Base-by-base conservation (phyloP, 2,113 vertebrate genomes). In the Macquaria ambigua region DNA sequence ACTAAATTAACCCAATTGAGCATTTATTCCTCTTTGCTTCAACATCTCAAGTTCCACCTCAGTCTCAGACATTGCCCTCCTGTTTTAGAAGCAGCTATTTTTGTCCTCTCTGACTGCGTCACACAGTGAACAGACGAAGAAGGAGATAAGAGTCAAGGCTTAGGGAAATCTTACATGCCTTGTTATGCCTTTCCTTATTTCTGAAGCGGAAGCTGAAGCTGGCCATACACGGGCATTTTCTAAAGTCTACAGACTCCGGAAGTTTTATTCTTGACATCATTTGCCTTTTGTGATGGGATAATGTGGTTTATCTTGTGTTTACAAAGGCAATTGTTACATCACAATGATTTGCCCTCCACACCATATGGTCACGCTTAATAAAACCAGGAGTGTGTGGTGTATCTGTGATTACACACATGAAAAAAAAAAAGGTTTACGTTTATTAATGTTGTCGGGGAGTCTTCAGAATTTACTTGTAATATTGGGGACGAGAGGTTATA, bases 11-110 rank as follows among this genome's bases (percentile, higher is more conserved):
- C 48, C 31, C 58, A 5, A 31, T 68, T 87, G 52, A 76, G 25
- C 46, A 31, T 87, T 50, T 76, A 82, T 80, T 59, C 39, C 61
- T 56, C 20, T 10, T 56, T 28, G 37, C 16, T 39, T 28, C 25
- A 74, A 64, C 68, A 74, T 77, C 48, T 81, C 76, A 70, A 59
- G 86, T 87, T 89, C 66, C 78, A 84, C 77, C 77, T 74, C 43
- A 61, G 88, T 79, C 82, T 81, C 84, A 5, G 76, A 80, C 82
- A 21, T 64, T 71, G 67, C 63, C 55, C 74, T 89, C 87, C 89
- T 83, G 56, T 90, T 92, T 90, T 93, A 89, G 92, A 74, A 88
- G 77, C 74, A 81, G 87, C 92, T 94, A 93, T 93, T 93, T 94
- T 74, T 84, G 80, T 91, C 84, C 14, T 1, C 84, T 82, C 70